Base-by-base conservation (phyloP, 2,113 vertebrate genomes). In the Microtus montanus region DNA sequence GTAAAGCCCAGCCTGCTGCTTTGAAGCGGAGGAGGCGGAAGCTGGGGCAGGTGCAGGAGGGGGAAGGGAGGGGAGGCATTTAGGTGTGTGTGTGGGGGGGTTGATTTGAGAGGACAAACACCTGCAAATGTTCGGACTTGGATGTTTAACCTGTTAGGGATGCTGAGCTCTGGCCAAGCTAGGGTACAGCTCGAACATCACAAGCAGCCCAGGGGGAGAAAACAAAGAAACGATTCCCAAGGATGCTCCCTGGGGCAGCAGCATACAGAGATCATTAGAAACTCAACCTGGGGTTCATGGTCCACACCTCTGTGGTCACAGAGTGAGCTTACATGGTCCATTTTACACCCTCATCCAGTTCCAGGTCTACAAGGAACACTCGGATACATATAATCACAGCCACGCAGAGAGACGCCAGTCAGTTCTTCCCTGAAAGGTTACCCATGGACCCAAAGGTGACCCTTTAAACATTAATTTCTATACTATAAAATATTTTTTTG, bases 11-110 rank as follows among this genome's bases (percentile, higher is more conserved):
- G 94, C 97, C 92, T 38, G 90, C 49, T 0, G 7, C 93, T 96
- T 98, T 97, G 97, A 97, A 96, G 97, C 96, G 0, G 0, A 61
- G 74, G 58, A 92, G 90, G 95, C 96, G 95, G 97, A 97, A 96
- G 52, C n/a, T 35, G 41, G 11, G 28, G 82, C 85, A 87, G 93
- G 91, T 75, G 90, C 10, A 88, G 4, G 8, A 17, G 17, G 44
- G 13, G 63, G 73, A 15, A 33, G 44, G 73, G 71, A 15, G 66
- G 77, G 11, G 73, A 4, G n/a, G 44, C 49, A 30, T 35, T 47
- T 47, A 66, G 26, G 61, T 80, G 78, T 79, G 77, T 47, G 63
- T 52, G 26, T 20, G 35, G 20, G 64, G 6, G 8, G 10, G 28
- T 2, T 38, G 14, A 73, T 52, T 49, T 35, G 4, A 11, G 38